phyloP scores from a whole-genome alignment of 53 echinoderm and acorn worm genomes.

The Arbacia lixula region DNA sequence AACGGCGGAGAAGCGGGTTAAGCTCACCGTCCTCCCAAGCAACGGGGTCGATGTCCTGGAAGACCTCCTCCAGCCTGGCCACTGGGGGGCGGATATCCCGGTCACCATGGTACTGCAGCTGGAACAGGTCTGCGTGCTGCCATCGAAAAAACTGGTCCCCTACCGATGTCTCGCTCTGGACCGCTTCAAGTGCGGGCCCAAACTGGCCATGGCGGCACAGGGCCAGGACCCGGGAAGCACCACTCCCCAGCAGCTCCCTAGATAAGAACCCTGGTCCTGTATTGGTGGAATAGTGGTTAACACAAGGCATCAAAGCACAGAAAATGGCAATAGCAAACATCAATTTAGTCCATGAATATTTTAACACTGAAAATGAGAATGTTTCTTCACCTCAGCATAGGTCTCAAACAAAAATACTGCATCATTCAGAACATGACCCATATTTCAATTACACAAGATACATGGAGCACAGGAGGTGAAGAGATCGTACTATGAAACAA shows the following conservation, averaged over 20 bases:
- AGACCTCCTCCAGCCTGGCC: conserved; percentile 63
- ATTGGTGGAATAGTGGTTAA: too few species aligned
- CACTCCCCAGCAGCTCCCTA: conserved; percentile 70
- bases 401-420: too few species aligned
- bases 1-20: too few species aligned
- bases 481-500: too few species aligned
- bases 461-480: too few species aligned
- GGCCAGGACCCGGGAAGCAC: conserved; percentile 64
- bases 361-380: too few species aligned
- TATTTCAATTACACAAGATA: too few species aligned
- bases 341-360: too few species aligned
- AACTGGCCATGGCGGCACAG: conserved; percentile 75
- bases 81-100: conserved; percentile 52
- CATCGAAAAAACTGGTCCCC: conserved; percentile 53
- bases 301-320: too few species aligned
- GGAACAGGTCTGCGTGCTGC: conserved; percentile 73
- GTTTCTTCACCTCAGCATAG: too few species aligned
- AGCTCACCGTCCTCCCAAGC: conserved; percentile 77
- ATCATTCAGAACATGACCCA: too few species aligned
- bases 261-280: conserved; percentile 80
- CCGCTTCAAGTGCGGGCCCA: conserved; percentile 41
- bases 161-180: neutral
- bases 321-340: too few species aligned
- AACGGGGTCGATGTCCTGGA: conserved; percentile 66
- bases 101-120: conserved; percentile 73